A percentile compares a stretch with the other conserved stretches of the same genome.
These are phyloP conservation scores for Grammomys surdaster DNA, from an alignment of 2,113 vertebrate genomes.

Conservation along the genomic window DNA sequence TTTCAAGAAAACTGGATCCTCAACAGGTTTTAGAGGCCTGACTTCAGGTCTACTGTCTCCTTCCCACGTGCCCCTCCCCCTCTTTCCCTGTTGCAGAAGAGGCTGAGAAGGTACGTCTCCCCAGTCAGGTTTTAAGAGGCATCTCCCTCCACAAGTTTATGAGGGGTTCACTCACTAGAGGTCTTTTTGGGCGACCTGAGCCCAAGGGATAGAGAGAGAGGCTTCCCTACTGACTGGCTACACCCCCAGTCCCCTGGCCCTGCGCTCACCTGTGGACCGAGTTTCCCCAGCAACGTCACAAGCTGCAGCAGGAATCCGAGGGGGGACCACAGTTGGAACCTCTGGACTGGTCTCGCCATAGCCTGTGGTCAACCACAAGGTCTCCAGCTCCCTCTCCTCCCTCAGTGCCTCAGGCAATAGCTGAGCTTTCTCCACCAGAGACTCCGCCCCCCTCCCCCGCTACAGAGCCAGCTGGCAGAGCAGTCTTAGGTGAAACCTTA, in stretches of 20 bases:
- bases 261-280: slow-evolving; percentile 62
- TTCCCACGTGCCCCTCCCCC: fast-evolving
- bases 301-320: slow-evolving; percentile 35
- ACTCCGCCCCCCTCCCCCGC: slow-evolving; percentile 67
- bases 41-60: background rate
- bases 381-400: background rate
- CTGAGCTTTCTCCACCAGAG: background rate
- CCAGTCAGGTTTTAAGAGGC: background rate
- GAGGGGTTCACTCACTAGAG: background rate
- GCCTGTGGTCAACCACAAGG: background rate
- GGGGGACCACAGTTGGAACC: background rate
- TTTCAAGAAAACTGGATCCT: background rate
- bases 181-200: fast-evolving
- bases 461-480: background rate
- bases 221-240: background rate
- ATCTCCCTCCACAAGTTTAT: background rate
- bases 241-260: background rate
- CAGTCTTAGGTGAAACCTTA: background rate
- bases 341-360: background rate
- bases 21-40: background rate
- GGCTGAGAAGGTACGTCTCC: too few relatives aligned
- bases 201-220: background rate
- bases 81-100: background rate
- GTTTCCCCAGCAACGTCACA: background rate
- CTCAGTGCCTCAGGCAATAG: background rate